phyloP scores from a whole-genome alignment of 1,140 invertebrate species.

The Vanessa tameamea region DNA sequence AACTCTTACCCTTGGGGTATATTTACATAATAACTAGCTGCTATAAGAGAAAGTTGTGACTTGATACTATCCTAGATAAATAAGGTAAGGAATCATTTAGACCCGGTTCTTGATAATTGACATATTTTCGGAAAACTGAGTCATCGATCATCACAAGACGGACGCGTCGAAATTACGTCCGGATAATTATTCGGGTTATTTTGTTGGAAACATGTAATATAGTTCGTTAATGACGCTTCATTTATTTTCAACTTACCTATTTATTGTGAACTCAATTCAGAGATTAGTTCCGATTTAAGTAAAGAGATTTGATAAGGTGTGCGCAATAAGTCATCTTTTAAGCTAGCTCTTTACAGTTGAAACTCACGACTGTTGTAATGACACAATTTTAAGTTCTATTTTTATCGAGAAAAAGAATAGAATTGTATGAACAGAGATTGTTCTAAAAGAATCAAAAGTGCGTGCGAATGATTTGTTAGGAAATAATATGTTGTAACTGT shows the following conservation, averaged over 20 bases:
- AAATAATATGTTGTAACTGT: slow-evolving; percentile 30
- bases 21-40: no score
- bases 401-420: not conserved
- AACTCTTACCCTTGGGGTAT: no score
- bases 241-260: not conserved
- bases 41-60: no score
- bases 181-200: no score
- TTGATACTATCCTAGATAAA: no score
- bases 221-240: not conserved
- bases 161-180: no score
- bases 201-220: no score
- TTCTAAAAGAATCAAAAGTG: slow-evolving; percentile 25
- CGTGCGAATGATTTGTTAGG: slow-evolving; percentile 34
- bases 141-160: no score
- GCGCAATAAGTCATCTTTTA: slow-evolving; percentile 13
- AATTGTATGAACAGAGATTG: slow-evolving; percentile 10
- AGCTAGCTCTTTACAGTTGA: slow-evolving; percentile 13
- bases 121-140: no score
- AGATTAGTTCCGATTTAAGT: slow-evolving; percentile 19
- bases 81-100: no score
- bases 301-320: slow-evolving; percentile 12
- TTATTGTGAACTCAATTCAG: not conserved
- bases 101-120: no score
- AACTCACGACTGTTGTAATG: not conserved
- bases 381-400: slow-evolving; percentile 21